Evolutionary conservation across 2,888 invertebrate genomes (phyloP).

Genomic region (Rhingia campestris): DNA sequence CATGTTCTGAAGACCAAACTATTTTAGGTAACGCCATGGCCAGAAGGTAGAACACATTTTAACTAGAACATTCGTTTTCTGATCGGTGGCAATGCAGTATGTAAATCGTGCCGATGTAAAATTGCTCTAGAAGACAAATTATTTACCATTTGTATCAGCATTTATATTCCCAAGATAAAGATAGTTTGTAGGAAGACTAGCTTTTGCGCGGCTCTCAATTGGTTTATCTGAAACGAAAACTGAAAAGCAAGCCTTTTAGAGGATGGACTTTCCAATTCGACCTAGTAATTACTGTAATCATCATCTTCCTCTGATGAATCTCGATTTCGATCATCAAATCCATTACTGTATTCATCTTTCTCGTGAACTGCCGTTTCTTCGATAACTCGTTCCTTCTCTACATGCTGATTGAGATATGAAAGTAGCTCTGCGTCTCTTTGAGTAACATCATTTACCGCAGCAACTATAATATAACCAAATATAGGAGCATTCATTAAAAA

Average conservation of each 20-base stretch:
- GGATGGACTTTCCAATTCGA: not conserved
- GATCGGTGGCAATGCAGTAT: no score
- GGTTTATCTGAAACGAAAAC: constrained; percentile 75
- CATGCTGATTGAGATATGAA: constrained; percentile 73
- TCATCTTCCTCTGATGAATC: constrained; percentile 68
- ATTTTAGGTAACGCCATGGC: no score
- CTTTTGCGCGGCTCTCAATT: constrained; percentile 76
- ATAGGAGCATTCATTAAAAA: not conserved
- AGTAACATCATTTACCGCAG: constrained; percentile 77
- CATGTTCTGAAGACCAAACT: no score
- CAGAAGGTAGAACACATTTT: no score
- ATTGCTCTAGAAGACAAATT: not conserved
- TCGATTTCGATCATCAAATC: not conserved
- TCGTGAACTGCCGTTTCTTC: not conserved
- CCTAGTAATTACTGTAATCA: constrained; percentile 69
- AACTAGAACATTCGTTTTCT: no score
- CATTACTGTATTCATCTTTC: not conserved
- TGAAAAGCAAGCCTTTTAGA: constrained; percentile 7
- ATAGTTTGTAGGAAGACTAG: constrained; percentile 76
- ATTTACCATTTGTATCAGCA: constrained; percentile 67
- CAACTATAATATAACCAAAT: constrained; percentile 66
- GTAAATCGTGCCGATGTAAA: no score
- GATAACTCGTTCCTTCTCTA: constrained; percentile 38
- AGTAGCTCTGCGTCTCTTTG: constrained; percentile 76
- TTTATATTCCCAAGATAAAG: constrained; percentile 66